These are phyloP conservation scores for Portunus trituberculatus DNA, from an alignment of 1,140 invertebrate genomes.

Conservation along the genomic window DNA sequence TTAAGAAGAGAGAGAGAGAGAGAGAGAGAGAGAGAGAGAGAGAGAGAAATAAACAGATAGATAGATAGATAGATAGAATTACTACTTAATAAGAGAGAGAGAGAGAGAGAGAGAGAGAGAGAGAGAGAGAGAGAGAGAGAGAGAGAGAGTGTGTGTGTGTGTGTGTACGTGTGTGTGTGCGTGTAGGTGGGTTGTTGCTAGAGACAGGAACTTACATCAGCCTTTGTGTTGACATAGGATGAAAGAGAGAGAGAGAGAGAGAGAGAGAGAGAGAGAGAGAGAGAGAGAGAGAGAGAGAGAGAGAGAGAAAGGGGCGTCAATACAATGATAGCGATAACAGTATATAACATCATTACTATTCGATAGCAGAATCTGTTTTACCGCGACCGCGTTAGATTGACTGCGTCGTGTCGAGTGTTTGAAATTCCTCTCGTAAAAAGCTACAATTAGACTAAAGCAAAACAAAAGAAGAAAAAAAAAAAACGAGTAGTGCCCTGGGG, in stretches of 20 bases:
- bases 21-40: constrained; percentile 44
- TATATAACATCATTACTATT: neutral
- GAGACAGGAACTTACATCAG: neutral
- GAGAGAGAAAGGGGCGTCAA: constrained; percentile 10
- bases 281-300: constrained; percentile 54
- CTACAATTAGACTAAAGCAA: no score
- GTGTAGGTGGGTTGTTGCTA: no score
- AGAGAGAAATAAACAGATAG: neutral
- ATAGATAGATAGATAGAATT: no score
- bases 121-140: no score
- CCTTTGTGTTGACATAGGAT: neutral
- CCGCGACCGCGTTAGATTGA: no score
- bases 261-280: constrained; percentile 33
- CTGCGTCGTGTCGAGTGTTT: no score
- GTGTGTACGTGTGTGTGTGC: no score
- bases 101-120: constrained; percentile 26
- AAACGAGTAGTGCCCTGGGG: no score
- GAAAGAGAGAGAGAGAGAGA: constrained; percentile 15
- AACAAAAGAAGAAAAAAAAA: no score
- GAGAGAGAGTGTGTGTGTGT: no score
- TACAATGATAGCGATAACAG: neutral
- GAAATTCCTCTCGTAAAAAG: no score
- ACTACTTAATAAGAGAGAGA: neutral
- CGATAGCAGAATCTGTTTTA: no score
- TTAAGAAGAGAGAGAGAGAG: constrained; percentile 52